Evolutionary conservation across 2,113 vertebrate species (phyloP).

Genomic region (Phrynosoma platyrhinos): DNA sequence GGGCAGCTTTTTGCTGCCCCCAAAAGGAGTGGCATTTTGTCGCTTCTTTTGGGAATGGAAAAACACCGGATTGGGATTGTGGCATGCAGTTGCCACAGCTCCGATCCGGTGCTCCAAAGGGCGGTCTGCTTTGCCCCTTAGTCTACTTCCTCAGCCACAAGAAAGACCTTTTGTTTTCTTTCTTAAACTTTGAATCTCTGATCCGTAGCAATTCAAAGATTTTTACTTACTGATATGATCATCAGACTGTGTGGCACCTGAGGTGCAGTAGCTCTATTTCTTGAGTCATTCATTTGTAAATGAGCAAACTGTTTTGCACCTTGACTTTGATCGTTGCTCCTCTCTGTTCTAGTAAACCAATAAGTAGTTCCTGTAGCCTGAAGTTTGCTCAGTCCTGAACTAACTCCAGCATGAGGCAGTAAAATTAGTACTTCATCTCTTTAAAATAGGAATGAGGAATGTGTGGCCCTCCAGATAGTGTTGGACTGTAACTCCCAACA

Average conservation of each 20-base stretch:
- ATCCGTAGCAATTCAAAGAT: background rate
- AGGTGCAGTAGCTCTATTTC: background rate
- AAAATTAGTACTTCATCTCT: background rate
- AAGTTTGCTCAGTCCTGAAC: background rate
- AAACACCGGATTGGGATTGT: too few species aligned
- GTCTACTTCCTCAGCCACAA: too few species aligned
- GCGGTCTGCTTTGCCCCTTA: too few species aligned
- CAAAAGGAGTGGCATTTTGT: too few species aligned
- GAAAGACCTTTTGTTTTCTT: too few species aligned
- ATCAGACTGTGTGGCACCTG: background rate
- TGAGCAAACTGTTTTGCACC: background rate
- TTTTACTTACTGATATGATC: background rate
- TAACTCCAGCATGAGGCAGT: background rate
- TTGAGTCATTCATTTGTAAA: background rate
- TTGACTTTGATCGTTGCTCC: background rate
- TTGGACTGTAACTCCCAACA: background rate
- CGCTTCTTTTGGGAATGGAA: too few species aligned
- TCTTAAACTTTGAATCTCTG: too few species aligned
- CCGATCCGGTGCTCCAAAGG: too few species aligned
- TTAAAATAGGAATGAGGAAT: too few species aligned
- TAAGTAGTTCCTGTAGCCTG: background rate
- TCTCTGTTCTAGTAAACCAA: background rate
- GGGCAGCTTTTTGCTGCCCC: too few species aligned
- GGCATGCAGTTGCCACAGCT: too few species aligned
- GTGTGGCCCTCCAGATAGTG: too few species aligned